Evolutionary conservation across 2,797 vertebrate species (phyloP).

Genomic region (Danio tinwini): DNA sequence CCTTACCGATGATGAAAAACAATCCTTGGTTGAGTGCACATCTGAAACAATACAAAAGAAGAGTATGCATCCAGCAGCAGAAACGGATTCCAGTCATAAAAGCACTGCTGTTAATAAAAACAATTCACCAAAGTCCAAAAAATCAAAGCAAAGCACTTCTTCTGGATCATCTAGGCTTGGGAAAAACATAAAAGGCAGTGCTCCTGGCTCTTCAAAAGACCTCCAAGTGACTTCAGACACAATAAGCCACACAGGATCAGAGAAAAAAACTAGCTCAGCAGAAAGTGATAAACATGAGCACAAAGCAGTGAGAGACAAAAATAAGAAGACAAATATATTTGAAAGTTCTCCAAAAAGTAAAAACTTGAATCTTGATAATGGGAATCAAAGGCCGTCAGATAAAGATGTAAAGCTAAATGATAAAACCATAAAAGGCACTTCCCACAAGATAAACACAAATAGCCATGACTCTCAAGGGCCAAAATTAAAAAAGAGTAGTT

Average conservation of each 20-base stretch:
- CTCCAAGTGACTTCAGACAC: constrained; percentile 64
- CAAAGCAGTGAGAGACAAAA: constrained; percentile 59
- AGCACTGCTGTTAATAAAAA: constrained; percentile 48
- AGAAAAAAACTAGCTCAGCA: constrained; percentile 67
- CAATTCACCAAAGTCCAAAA: constrained; percentile 50
- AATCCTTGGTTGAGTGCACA: constrained; percentile 34
- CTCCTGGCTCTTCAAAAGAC: constrained; percentile 49
- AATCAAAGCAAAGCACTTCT: constrained; percentile 58
- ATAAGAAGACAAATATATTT: constrained; percentile 57
- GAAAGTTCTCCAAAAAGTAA: constrained; percentile 53
- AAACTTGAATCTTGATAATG: constrained; percentile 55
- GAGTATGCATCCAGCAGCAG: constrained; percentile 24
- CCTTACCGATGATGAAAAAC: constrained; percentile 47
- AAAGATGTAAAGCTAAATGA: constrained; percentile 58
- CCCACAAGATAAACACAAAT: constrained; percentile 68
- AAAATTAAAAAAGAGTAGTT: constrained; percentile 72
- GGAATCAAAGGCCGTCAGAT: constrained; percentile 57
- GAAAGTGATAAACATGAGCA: constrained; percentile 64
- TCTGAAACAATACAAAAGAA: constrained; percentile 39
- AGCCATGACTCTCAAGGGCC: constrained; percentile 54
- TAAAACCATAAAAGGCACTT: constrained; percentile 46
- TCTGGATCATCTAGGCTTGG: constrained; percentile 60
- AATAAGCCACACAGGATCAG: constrained; percentile 51
- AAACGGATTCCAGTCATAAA: constrained; percentile 35
- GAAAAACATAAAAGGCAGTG: constrained; percentile 62